These are phyloP conservation scores for Seira musarum DNA, from an alignment of 2,888 invertebrate species.

Conservation along the genomic window DNA sequence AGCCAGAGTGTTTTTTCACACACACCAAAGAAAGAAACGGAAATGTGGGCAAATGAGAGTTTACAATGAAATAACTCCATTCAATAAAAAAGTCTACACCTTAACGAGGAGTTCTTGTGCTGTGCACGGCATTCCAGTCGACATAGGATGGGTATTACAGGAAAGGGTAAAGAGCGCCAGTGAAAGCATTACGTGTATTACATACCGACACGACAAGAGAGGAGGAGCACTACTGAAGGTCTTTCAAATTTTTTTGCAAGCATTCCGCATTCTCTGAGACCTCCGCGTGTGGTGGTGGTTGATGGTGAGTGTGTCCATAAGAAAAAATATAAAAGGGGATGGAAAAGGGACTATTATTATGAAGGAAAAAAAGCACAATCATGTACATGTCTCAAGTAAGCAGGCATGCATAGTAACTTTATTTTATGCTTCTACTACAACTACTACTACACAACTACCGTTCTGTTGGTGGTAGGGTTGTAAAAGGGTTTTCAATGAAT, in stretches of 20 bases:
- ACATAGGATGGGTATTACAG: background rate
- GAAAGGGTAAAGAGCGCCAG: conserved; percentile 40
- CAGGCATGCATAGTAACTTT: background rate
- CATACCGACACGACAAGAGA: background rate
- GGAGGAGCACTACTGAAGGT: conserved; percentile 9
- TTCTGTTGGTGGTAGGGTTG: background rate
- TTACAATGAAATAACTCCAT: conserved; percentile 4
- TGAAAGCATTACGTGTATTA: conserved; percentile 27
- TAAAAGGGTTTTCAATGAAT: conserved; percentile 20
- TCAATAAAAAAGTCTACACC: conserved; percentile 2
- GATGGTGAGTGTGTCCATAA: no score
- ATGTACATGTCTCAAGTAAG: background rate
- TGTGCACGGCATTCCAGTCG: background rate
- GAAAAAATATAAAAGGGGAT: background rate
- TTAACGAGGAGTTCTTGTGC: conserved; percentile 1
- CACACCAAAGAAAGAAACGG: background rate
- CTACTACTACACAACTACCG: background rate
- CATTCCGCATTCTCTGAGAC: background rate
- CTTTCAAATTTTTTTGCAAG: background rate
- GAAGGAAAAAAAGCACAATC: background rate
- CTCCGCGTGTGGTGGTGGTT: background rate
- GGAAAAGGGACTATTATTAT: background rate
- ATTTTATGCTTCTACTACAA: no score
- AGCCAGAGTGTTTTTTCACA: no score
- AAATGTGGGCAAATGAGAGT: conserved; percentile 9